Percentiles rank a stretch among this genome's conserved stretches.
Evolutionary conservation across 37 sponge, comb jelly and placozoan species (phyloP).

Genomic region (Geodia barretti): DNA sequence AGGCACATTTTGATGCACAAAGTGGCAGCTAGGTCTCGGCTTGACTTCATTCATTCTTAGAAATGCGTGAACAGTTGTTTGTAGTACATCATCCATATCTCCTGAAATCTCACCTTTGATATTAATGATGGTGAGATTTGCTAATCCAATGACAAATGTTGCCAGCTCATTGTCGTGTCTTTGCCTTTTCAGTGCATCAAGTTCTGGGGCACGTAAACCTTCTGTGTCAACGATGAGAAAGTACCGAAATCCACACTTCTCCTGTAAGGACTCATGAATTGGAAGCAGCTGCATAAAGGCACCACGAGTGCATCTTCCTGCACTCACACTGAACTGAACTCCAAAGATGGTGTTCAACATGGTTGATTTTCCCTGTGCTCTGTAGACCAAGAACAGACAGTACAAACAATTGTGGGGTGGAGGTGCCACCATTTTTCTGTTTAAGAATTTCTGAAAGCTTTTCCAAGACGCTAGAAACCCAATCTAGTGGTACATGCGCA

Average conservation of each 20-base stretch:
- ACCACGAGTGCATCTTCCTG: conserved; percentile 41
- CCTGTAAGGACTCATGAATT: neutral
- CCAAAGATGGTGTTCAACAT: conserved; percentile 49
- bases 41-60: conserved; percentile 32
- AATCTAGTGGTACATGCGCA: conserved; percentile 38
- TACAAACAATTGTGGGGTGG: neutral
- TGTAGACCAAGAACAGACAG: conserved; percentile 36
- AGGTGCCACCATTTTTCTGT: no score
- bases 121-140: conserved; percentile 35
- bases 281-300: conserved; percentile 45
- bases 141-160: conserved; percentile 46
- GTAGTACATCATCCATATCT: conserved; percentile 40
- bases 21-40: conserved; percentile 25
- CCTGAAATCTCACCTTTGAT: conserved; percentile 41
- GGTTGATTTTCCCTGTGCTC: conserved; percentile 46
- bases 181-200: neutral
- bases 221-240: conserved; percentile 38
- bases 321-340: conserved; percentile 29
- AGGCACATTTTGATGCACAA: conserved; percentile 53
- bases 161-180: conserved; percentile 42
- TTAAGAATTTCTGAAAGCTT: neutral
- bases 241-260: conserved; percentile 9
- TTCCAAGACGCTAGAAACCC: conserved; percentile 29
- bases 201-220: conserved; percentile 48
- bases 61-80: conserved; percentile 40